These are phyloP conservation scores for Brachynemurus nebulosus DNA, from an alignment of 2,888 invertebrate species.

Conservation along the genomic window DNA sequence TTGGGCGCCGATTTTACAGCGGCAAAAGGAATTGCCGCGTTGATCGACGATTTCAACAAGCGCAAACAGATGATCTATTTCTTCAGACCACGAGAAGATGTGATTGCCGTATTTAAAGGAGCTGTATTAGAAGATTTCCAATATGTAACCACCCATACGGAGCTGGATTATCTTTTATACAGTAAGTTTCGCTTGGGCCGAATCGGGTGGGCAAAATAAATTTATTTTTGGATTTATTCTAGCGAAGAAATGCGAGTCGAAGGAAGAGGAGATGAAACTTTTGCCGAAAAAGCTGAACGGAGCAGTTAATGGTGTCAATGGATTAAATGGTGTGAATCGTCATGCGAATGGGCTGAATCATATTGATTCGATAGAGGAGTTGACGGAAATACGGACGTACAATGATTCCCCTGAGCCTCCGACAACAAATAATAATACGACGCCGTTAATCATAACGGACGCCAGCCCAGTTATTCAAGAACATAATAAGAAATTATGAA, in stretches of 20 bases:
- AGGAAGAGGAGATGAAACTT: not conserved
- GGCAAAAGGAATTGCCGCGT: constrained; percentile 66
- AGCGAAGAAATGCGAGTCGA: not conserved
- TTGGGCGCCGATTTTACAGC: constrained; percentile 77
- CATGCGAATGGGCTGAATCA: not conserved
- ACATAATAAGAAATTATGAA: too few relatives aligned
- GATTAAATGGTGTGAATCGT: not conserved
- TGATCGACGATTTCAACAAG: constrained; percentile 55
- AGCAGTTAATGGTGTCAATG: too few relatives aligned
- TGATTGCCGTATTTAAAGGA: constrained; percentile 53
- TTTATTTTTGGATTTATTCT: not conserved
- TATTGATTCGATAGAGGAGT: not conserved
- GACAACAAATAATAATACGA: too few relatives aligned
- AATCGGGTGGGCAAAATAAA: too few relatives aligned
- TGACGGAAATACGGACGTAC: not conserved
- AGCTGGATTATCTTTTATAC: constrained; percentile 43
- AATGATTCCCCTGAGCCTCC: too few relatives aligned
- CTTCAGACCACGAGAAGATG: constrained; percentile 48
- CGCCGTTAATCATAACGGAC: too few relatives aligned
- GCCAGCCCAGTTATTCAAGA: too few relatives aligned
- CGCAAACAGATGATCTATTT: constrained; percentile 61
- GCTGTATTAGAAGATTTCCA: constrained; percentile 48
- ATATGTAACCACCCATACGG: constrained; percentile 40
- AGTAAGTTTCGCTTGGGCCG: too few relatives aligned
- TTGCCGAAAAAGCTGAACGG: too few relatives aligned